Evolutionary conservation across 2,888 invertebrate species (phyloP).

Genomic region (Tinea pellionella): DNA sequence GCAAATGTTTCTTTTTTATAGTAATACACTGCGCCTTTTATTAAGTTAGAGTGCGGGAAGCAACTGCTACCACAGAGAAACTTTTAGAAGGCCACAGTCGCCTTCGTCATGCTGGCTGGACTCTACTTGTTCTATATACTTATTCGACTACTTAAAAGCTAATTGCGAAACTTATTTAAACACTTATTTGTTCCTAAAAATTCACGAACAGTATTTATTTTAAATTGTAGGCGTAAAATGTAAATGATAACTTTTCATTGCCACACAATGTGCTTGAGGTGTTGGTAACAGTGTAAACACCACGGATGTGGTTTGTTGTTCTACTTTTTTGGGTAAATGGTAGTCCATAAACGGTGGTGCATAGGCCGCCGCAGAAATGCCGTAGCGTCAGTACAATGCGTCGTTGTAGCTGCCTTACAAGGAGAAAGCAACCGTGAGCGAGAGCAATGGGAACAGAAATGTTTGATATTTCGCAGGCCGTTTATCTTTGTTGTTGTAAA

Average conservation of each 20-base stretch:
- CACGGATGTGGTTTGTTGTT: slow-evolving; percentile 54
- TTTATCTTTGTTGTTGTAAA: slow-evolving; percentile 5
- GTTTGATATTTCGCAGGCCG: slow-evolving; percentile 15
- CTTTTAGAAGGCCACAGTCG: too few relatives aligned
- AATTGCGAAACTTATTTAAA: too few relatives aligned
- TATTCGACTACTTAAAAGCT: too few relatives aligned
- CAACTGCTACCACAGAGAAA: too few relatives aligned
- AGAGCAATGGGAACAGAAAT: slow-evolving; percentile 15
- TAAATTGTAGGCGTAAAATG: slow-evolving; percentile 62
- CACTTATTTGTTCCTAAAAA: too few relatives aligned
- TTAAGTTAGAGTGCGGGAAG: too few relatives aligned
- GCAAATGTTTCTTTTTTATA: too few relatives aligned
- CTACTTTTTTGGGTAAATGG: slow-evolving; percentile 67
- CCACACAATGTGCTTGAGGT: slow-evolving; percentile 57
- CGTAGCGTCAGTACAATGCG: slow-evolving; percentile 50
- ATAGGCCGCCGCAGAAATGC: slow-evolving; percentile 61
- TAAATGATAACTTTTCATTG: slow-evolving; percentile 56
- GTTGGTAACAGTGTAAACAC: slow-evolving; percentile 63
- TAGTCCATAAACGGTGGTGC: slow-evolving; percentile 53
- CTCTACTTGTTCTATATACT: too few relatives aligned
- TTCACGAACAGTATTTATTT: too few relatives aligned
- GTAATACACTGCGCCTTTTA: too few relatives aligned
- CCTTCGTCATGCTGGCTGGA: too few relatives aligned
- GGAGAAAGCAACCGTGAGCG: slow-evolving; percentile 27
- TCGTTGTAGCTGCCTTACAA: slow-evolving; percentile 50